Evolutionary conservation across 2,888 invertebrate genomes (phyloP).

Genomic region (Cerastis rubricosa): DNA sequence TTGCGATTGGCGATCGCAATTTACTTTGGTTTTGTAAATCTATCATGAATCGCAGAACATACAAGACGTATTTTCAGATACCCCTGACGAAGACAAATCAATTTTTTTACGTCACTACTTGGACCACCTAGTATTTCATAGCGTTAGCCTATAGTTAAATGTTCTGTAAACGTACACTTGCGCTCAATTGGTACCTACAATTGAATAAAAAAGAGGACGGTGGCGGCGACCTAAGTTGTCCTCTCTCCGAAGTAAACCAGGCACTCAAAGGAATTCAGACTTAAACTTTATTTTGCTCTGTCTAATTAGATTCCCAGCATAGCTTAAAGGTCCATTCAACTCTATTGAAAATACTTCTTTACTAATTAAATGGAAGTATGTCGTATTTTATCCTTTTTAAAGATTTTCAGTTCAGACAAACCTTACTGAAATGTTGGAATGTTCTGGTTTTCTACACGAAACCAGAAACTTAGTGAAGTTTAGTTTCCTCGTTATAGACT

Average conservation of each 20-base stretch:
- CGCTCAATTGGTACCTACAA: not conserved
- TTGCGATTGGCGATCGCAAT: too few species aligned
- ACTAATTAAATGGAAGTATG: too few species aligned
- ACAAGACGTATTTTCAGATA: not conserved
- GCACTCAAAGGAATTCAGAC: too few species aligned
- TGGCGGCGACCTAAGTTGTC: not conserved
- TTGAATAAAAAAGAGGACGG: not conserved
- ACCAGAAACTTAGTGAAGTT: not conserved
- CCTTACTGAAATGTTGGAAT: not conserved
- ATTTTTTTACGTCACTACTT: not conserved
- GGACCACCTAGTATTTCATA: not conserved
- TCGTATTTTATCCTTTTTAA: conserved; percentile 1
- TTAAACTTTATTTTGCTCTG: too few species aligned
- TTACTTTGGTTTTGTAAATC: too few species aligned
- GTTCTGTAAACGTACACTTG: conserved; percentile 8
- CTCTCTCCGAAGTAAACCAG: too few species aligned
- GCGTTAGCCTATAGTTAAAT: not conserved
- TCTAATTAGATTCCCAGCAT: too few species aligned
- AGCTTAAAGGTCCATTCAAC: too few species aligned
- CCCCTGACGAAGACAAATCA: too few species aligned
- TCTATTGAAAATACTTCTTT: too few species aligned
- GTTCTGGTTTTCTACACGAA: not conserved
- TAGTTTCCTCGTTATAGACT: not conserved
- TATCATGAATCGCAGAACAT: not conserved
- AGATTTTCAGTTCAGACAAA: not conserved